Evolutionary conservation across 1,140 invertebrate species (phyloP).

Genomic region (Scaptomyza montana): DNA sequence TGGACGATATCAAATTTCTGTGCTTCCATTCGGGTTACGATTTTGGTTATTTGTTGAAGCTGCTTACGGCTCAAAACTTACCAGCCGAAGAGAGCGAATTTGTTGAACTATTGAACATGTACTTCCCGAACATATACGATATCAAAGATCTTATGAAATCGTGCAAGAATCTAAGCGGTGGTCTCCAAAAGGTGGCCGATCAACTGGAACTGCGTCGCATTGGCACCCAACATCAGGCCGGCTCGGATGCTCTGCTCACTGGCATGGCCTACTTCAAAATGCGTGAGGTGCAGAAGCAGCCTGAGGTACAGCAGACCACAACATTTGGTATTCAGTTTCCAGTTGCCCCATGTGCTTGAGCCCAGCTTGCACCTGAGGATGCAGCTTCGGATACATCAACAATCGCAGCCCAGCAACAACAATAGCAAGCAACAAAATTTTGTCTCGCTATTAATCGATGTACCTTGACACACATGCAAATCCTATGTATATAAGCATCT

Average conservation of each 20-base stretch:
- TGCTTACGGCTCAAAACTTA: constrained; percentile 95
- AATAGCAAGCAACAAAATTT: background rate
- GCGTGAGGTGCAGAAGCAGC: constrained; percentile 90
- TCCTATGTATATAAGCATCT: background rate
- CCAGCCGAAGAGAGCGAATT: constrained; percentile 97
- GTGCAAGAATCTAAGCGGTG: constrained; percentile 98
- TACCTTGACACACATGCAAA: constrained; percentile 3
- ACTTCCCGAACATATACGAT: constrained; percentile 98
- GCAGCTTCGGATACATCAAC: constrained; percentile 2
- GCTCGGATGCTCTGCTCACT: constrained; percentile 97
- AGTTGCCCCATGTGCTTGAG: constrained; percentile 66
- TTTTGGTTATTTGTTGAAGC: constrained; percentile 98
- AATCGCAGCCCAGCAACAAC: constrained; percentile 14
- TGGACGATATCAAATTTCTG: constrained; percentile 98
- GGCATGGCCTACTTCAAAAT: constrained; percentile 99
- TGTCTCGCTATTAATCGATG: constrained; percentile 4
- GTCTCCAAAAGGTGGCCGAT: constrained; percentile 97
- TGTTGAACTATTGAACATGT: constrained; percentile 95
- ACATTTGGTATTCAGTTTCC: constrained; percentile 67
- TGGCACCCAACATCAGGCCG: constrained; percentile 98
- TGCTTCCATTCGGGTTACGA: constrained; percentile 99
- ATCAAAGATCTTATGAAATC: constrained; percentile 99
- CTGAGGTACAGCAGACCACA: constrained; percentile 60
- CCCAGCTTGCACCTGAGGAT: constrained; percentile 34
- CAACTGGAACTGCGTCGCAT: constrained; percentile 95